Base-by-base conservation (phyloP, 2,113 vertebrate genomes). In the Pterocles orientalis region DNA sequence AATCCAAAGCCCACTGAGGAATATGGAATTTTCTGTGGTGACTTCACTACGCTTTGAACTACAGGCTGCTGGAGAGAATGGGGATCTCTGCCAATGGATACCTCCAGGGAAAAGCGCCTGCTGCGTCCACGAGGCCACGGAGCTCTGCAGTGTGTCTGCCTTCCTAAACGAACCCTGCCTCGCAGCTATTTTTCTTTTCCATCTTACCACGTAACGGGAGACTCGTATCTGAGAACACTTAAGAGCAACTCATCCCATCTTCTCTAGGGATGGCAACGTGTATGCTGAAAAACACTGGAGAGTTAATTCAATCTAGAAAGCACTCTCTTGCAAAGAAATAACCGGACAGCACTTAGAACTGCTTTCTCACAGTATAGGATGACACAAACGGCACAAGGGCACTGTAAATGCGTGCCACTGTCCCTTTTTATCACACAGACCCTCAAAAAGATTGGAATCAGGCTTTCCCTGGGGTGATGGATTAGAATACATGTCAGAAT, bases 21-120 rank as follows among this genome's bases (percentile, higher is more conserved):
- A 95, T 90, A 96, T 53, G 85, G 96, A 96, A 96, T 95, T 95
- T 95, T 90, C 86, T 96, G 77, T 81, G 76, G 23, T 94, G 96
- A 95, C 82, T 96, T 96, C 93, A 84, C 24, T n/a, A 6, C 0
- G 39, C 92, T 93, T 95, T 96, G 87, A 95, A 95, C 82, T 65
- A 0, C 85, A 83, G 93, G 76, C 51, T 1, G 0, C 4, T 58
- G 69, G 88, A 92, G 79, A 78, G 76, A 58, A 20, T 2, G 56
- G 82, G 94, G 95, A 86, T 53, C 76, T 66, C 80, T 84, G 95
- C 94, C 96, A 90, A 53, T 0, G 61, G 91, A 75, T 34, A 60
- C 73, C 93, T 71, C 92, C 24, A 88, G 95, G 93, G 95, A 96
- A 25, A 81, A 78, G 76, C 87, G 82, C 19, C 85, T 82, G 88